Evolutionary conservation across 2,113 vertebrate species (phyloP).

Genomic region (Chloebia gouldiae): DNA sequence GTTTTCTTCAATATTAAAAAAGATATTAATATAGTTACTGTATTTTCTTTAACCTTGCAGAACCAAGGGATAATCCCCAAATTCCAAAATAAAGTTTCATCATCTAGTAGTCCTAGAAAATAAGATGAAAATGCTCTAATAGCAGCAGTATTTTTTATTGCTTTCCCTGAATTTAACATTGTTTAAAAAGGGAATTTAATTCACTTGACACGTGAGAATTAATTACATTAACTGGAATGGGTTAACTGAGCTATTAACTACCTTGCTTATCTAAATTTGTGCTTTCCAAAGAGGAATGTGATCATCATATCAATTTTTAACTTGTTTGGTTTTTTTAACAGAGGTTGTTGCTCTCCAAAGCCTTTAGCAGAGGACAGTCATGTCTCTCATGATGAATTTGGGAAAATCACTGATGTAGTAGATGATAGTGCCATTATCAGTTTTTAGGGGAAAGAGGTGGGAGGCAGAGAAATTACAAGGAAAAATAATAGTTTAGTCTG

Average conservation of each 20-base stretch:
- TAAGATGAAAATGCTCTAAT: neutral
- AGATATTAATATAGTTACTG: neutral
- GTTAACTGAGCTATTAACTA: neutral
- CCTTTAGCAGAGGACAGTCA: neutral
- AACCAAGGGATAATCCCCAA: neutral
- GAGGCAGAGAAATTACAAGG: neutral
- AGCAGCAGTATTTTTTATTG: neutral
- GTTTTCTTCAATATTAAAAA: neutral
- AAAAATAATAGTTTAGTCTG: neutral
- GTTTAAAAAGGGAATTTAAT: neutral
- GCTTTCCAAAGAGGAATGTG: neutral
- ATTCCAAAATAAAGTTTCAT: neutral
- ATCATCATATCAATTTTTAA: neutral
- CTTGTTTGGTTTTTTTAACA: neutral
- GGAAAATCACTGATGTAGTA: neutral
- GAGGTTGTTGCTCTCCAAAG: neutral
- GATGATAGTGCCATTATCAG: neutral
- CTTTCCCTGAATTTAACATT: neutral
- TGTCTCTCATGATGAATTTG: neutral
- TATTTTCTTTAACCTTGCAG: neutral
- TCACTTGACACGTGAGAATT: neutral
- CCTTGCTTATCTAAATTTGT: neutral
- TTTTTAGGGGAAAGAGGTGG: neutral
- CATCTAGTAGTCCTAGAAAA: neutral
- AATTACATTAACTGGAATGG: neutral